A percentile compares a stretch with the other conserved stretches of the same genome.
These are phyloP conservation scores for Chaetophractus vellerosus DNA, from an alignment of 2,797 vertebrate species.

Conservation along the genomic window DNA sequence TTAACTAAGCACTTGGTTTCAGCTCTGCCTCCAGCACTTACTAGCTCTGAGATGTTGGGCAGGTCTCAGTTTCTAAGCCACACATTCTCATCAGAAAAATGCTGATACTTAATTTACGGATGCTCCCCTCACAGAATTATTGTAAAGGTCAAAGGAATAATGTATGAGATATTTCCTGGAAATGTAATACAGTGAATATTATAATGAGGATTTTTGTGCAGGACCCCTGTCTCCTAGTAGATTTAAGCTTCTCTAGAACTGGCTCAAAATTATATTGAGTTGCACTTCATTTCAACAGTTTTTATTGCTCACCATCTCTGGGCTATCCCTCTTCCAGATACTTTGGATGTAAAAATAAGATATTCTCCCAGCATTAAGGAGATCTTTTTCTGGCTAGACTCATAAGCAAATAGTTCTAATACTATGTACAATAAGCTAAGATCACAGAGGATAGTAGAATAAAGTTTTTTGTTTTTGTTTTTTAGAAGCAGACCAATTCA, in stretches of 20 bases:
- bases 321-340: conserved; percentile 18
- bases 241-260: not conserved
- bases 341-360: conserved; percentile 39
- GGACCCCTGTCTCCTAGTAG: not conserved
- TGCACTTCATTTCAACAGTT: not conserved
- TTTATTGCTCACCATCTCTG: conserved; percentile 6
- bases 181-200: not conserved
- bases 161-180: not conserved
- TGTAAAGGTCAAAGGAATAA: not conserved
- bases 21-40: not conserved
- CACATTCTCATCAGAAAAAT: not conserved
- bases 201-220: not conserved
- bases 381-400: conserved; percentile 29
- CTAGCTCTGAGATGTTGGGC: not conserved
- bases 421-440: conserved; percentile 25
- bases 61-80: not conserved
- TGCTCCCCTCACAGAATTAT: not conserved
- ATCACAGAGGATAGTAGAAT: conserved; percentile 54
- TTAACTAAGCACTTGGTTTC: not conserved
- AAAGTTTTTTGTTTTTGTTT: conserved; percentile 10
- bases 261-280: not conserved
- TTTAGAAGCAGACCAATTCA: conserved; percentile 54
- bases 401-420: conserved; percentile 56
- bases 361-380: not conserved
- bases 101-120: not conserved